Base-by-base conservation (phyloP, 1,140 invertebrate species). In the Diachasma alloeum region DNA sequence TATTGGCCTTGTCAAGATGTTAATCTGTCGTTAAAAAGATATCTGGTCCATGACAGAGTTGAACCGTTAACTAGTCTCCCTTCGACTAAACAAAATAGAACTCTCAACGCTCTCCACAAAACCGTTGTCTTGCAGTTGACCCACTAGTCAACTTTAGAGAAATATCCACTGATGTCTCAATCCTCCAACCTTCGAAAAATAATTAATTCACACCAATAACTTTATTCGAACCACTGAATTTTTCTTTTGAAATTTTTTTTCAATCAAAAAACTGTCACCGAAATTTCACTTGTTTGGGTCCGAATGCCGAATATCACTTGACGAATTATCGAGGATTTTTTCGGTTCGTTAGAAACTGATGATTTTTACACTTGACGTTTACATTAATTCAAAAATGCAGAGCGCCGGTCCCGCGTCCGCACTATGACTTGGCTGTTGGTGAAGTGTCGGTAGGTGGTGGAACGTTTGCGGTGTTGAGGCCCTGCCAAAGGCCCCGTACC, bases 351-450 rank as follows among this genome's bases (percentile, higher is more conserved):
- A 56, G 1, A 9, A 19, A 22, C n/a, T 19, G 48, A 56, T 13
- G 19, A 19, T 8, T 56, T 56, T 19, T 19, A 11, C 19, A 15
- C 17, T 56, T 56, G 19, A 19, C 48, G n/a, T 56, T 19, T 19
- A 15, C 6, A 8, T n/a, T 56, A 17, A 56, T 22, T 56, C n/a
- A 76, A 70, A 48, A 63, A 76, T 48, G 5, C 31, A 13, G 68
- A 56, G 68, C 69, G 53, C 15, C 19, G 15, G 17, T 22, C 56
- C 22, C 56, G 31, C 79, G 78, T 80, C 79, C 82, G 81, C 75
- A 67, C 76, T 70, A 77, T 80, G 74, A 82, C 78, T 78, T 83
- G 80, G 80, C 76, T 80, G 76, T 81, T 83, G 77, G 80, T 82
- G 81, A 83, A 84, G 82, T 84, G 84, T 86, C 80, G 59, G 59